Evolutionary conservation across 2,797 vertebrate genomes (phyloP), one percentile per base, ranked within the genome.

Genomic region (Hozukius guyotensis): DNA sequence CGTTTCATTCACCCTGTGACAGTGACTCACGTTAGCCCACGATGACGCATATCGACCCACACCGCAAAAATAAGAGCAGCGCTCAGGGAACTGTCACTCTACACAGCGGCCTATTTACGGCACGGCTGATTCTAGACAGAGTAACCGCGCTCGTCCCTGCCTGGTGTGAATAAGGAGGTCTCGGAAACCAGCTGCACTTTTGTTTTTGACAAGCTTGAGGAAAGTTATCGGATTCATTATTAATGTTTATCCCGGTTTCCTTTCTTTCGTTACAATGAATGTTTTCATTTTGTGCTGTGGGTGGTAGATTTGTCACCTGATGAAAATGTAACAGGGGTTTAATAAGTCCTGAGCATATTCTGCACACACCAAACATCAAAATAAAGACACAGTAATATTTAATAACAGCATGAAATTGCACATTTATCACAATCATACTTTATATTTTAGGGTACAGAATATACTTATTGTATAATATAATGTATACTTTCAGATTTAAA

Each of bases 1-100:
- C 1, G 2, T 80, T 72, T 27, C 7, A 65, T 70, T 38, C 56
- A 61, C 42, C 56, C 60, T 3, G 24, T 83, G 72, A 70, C 70
- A 62, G 62, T 85, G 84, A 84, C 65, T 84, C 75, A 53, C 75
- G 64, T 75, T 67, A 29, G 75, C 64, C 81, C 56, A 6, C 29
- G 77, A 65, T 64, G 56, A 91, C 70, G 75, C 79, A 74, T 49
- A 62, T 77, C 73, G 52, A 84, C 79, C 81, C 77, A 68, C 77
- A 20, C 55, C 61, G 38, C 77, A 14, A 38, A 71, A 71, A 75
- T 75, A 81, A 82, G 79, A 87, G 77, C 72, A 65, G 59, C 55
- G 75, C 72, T 78, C 67, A n/a, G 72, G 66, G 65, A 85, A 16
- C 81, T 84, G 80, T 81, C 86, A 77, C 46, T 84, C 63, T 14